Evolutionary conservation across 2,888 invertebrate species (phyloP).

Genomic region (Hyppa rectilinea): DNA sequence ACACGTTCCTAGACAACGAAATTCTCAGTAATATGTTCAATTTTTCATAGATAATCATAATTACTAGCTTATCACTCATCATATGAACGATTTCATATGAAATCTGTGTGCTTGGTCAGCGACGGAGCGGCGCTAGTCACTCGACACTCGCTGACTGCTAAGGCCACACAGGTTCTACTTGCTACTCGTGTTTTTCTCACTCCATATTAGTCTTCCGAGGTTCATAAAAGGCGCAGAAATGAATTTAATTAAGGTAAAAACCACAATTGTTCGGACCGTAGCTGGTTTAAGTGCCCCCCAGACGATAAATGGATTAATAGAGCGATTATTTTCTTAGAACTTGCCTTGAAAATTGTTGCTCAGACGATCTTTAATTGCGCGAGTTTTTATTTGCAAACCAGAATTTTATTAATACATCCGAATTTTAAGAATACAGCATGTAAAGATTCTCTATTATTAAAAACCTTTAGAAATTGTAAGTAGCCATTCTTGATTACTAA

Average conservation of each 20-base stretch:
- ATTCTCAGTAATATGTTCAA: slow-evolving; percentile 75
- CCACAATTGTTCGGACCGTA: slow-evolving; percentile 65
- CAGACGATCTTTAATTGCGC: slow-evolving; percentile 40
- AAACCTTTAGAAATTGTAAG: slow-evolving; percentile 19
- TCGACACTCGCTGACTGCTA: slow-evolving; percentile 79
- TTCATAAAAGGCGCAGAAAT: slow-evolving; percentile 72
- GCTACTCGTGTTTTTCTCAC: slow-evolving; percentile 74
- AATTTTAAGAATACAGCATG: slow-evolving; percentile 32
- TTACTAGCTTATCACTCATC: slow-evolving; percentile 77
- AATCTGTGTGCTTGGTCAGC: slow-evolving; percentile 82
- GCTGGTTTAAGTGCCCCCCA: slow-evolving; percentile 52
- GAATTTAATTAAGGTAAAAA: slow-evolving; percentile 75
- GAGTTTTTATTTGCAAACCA: slow-evolving; percentile 40
- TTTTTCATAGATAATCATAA: slow-evolving; percentile 78
- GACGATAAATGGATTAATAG: slow-evolving; percentile 66
- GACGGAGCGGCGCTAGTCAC: slow-evolving; percentile 77
- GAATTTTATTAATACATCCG: slow-evolving; percentile 48
- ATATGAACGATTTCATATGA: slow-evolving; percentile 82
- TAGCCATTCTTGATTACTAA: slow-evolving; percentile 21
- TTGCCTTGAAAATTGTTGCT: slow-evolving; percentile 49
- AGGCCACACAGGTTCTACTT: slow-evolving; percentile 78
- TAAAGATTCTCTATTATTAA: slow-evolving; percentile 15
- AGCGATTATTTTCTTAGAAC: slow-evolving; percentile 63
- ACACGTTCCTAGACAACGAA: slow-evolving; percentile 65
- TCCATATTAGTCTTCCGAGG: slow-evolving; percentile 73